These are phyloP conservation scores for Indri indri DNA, from an alignment of 2,113 vertebrate species.

Conservation along the genomic window DNA sequence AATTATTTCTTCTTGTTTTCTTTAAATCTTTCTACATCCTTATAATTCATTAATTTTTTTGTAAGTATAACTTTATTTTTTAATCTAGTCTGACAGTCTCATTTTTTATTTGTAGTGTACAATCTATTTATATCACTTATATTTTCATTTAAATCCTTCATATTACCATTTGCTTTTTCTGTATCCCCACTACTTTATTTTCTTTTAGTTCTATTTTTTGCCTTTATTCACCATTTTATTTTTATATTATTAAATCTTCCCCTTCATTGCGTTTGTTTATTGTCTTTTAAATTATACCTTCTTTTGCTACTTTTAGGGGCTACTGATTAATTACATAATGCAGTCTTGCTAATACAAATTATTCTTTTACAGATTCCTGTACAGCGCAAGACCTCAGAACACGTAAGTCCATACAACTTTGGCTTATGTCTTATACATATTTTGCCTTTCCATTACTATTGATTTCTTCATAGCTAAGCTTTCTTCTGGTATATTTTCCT, in stretches of 20 bases:
- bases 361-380: neutral
- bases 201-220: neutral
- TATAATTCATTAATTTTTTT: neutral
- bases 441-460: neutral
- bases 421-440: neutral
- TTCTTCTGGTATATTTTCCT: neutral
- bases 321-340: neutral
- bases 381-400: neutral
- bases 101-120: neutral
- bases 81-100: neutral
- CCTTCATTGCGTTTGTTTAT: neutral
- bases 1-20: neutral
- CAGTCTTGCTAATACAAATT: neutral
- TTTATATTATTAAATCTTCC: neutral
- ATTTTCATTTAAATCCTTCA: neutral
- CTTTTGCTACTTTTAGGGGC: neutral
- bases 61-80: neutral
- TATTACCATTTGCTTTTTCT: neutral
- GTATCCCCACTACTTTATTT: neutral
- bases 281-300: neutral
- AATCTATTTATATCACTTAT: neutral
- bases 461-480: neutral
- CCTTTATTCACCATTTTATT: neutral
- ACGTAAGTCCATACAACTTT: neutral
- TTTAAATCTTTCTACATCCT: neutral